A percentile compares a stretch with the other conserved stretches of the same genome.
These are phyloP conservation scores for Atta texana DNA, from an alignment of 1,140 invertebrate species.

Conservation along the genomic window DNA sequence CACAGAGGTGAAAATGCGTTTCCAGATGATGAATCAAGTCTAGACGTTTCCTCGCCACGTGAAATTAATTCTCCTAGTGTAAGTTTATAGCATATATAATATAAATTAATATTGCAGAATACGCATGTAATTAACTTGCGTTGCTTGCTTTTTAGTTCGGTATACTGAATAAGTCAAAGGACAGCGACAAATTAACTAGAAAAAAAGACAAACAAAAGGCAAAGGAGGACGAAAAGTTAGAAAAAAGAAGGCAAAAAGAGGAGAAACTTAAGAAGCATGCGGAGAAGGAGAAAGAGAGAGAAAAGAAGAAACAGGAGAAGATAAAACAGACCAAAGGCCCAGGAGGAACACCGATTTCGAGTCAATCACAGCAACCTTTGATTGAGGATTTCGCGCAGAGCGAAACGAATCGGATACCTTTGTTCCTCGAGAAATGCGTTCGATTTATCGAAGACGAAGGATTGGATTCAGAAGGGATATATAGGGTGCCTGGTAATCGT, in stretches of 20 bases:
- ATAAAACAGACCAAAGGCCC: slow-evolving; percentile 87
- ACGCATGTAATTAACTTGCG: neutral
- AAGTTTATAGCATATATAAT: slow-evolving; percentile 71
- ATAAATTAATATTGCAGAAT: neutral
- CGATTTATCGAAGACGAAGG: slow-evolving; percentile 98
- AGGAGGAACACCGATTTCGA: slow-evolving; percentile 84
- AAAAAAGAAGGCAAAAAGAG: slow-evolving; percentile 91
- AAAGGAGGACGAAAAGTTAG: slow-evolving; percentile 92
- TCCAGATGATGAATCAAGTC: slow-evolving; percentile 90
- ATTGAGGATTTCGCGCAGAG: slow-evolving; percentile 91
- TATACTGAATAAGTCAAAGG: slow-evolving; percentile 88
- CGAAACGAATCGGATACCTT: slow-evolving; percentile 93
- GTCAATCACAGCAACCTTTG: slow-evolving; percentile 83
- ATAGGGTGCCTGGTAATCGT: slow-evolving; percentile 97
- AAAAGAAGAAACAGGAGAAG: slow-evolving; percentile 91
- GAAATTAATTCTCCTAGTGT: slow-evolving; percentile 91
- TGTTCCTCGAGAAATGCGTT: slow-evolving; percentile 98
- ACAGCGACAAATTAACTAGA: slow-evolving; percentile 89
- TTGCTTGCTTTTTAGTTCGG: slow-evolving; percentile 85
- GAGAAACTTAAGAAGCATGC: slow-evolving; percentile 90
- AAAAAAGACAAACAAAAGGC: slow-evolving; percentile 91
- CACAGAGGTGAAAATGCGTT: slow-evolving; percentile 83
- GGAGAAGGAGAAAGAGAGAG: slow-evolving; percentile 91
- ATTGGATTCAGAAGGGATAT: slow-evolving; percentile 97
- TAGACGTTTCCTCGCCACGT: slow-evolving; percentile 89